Percentiles rank a stretch among this genome's conserved stretches.
Evolutionary conservation across 2,797 vertebrate species (phyloP).

Genomic region (Enteromius viviparus): DNA sequence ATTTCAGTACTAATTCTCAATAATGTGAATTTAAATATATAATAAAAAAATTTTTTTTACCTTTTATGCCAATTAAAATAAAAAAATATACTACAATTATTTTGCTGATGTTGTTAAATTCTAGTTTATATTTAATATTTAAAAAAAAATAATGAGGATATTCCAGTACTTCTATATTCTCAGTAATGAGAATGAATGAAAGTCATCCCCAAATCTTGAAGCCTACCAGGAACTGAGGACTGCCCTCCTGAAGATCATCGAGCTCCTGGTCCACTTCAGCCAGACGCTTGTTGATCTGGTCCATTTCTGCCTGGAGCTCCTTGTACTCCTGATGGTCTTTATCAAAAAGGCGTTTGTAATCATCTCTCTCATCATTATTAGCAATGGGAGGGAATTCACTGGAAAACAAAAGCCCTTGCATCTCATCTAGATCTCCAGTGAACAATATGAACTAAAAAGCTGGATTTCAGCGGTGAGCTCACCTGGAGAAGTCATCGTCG

Average conservation of each 20-base stretch:
- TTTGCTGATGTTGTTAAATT: background rate
- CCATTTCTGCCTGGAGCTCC: slow-evolving; percentile 81
- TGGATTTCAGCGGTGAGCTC: background rate
- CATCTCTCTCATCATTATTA: slow-evolving; percentile 72
- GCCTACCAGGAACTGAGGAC: slow-evolving; percentile 80
- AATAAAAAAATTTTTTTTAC: background rate
- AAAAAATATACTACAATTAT: background rate
- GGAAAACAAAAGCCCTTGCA: slow-evolving; percentile 3
- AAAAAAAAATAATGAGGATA: background rate
- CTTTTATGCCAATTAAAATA: background rate
- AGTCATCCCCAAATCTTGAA: background rate
- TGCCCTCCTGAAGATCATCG: slow-evolving; percentile 80
- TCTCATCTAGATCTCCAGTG: background rate
- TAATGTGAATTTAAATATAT: background rate
- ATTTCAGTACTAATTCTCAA: background rate
- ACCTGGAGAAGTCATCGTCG: slow-evolving; percentile 87
- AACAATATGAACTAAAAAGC: background rate
- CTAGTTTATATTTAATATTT: background rate
- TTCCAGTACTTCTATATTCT: background rate
- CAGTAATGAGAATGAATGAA: background rate
- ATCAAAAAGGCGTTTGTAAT: slow-evolving; percentile 84
- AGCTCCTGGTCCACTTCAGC: slow-evolving; percentile 79
- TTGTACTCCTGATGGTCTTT: slow-evolving; percentile 81
- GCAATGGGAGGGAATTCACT: slow-evolving; percentile 80
- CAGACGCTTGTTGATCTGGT: slow-evolving; percentile 79